Evolutionary conservation across 2,888 invertebrate genomes (phyloP), one percentile per base, ranked within the genome.

Genomic region (Ophion ellenae): DNA sequence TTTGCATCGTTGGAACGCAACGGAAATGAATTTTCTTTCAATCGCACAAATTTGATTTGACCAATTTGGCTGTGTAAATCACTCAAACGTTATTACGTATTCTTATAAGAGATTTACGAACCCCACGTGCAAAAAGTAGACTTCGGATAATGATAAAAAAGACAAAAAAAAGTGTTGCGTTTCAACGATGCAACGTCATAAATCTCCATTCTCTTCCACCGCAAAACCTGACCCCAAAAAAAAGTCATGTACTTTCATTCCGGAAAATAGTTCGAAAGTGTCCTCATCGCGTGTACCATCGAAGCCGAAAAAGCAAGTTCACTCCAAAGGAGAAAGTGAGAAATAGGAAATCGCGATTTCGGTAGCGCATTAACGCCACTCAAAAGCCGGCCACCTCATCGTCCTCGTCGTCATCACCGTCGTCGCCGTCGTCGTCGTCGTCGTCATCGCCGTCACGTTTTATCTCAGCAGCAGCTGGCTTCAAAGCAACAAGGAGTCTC

Each of bases 401-500:
- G 67, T 81, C 66, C 14, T 73, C 57, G 47, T 76, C 45, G 64
- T 67, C 24, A 20, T 71, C 83, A 24, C 66, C 32, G 67, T 81
- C 24, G 24, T 24, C 24, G 24, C 1, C 24, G 3, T 28, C 66
- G n/a, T 66, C 57, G 47, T 76, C 53, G 64, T 63, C 24, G 17
- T 66, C 78, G 36, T 53, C 70, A 71, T 79, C 20, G 59, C 64
- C 57, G 64, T 76, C 53, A 70, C 45, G 66, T 64, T 32, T 66
- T 76, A 80, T 88, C 77, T 69, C 53, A 53, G 53, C 79, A 87
- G 88, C 91, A 90, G 90, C 89, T 90, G 90, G 87, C 90, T 90
- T 92, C 92, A 92, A 92, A 92, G 92, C 85, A 88, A 88, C 67
- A 66, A 81, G 79, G 64, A 81, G 74, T 69, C 28, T 61, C 78